These are phyloP conservation scores for Unio delphinus DNA, from an alignment of 2,888 invertebrate species.

Conservation along the genomic window DNA sequence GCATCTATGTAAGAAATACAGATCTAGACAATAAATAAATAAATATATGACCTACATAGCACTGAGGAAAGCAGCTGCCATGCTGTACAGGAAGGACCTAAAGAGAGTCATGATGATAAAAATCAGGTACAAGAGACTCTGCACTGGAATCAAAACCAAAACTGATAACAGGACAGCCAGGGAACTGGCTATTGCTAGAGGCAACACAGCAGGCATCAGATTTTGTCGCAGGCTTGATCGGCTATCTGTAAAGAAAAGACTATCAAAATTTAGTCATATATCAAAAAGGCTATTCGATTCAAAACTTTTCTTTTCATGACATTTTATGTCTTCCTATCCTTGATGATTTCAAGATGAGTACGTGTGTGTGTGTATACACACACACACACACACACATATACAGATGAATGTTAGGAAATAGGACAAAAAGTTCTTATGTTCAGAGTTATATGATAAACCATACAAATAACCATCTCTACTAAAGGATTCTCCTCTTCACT, in stretches of 20 bases:
- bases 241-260: conserved; percentile 24
- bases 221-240: conserved; percentile 28
- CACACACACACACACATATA: too few relatives aligned
- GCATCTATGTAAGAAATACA: too few relatives aligned
- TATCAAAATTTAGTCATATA: not conserved
- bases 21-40: too few relatives aligned
- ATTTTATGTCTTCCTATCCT: too few relatives aligned
- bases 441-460: too few relatives aligned
- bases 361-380: too few relatives aligned
- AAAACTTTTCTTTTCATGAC: too few relatives aligned
- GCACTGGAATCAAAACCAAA: conserved; percentile 30
- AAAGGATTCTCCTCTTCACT: too few relatives aligned
- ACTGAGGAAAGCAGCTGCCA: conserved; percentile 46
- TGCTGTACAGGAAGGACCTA: conserved; percentile 50
- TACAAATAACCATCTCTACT: too few relatives aligned
- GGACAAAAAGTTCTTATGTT: too few relatives aligned
- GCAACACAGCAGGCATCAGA: conserved; percentile 49
- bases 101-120: conserved; percentile 49
- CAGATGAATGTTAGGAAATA: too few relatives aligned
- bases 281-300: not conserved
- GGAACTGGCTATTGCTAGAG: conserved; percentile 36
- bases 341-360: too few relatives aligned
- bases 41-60: conserved; percentile 35
- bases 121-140: conserved; percentile 29
- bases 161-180: conserved; percentile 38